Evolutionary conservation across 2,888 invertebrate genomes (phyloP).

Genomic region (Podabrus alpinus): DNA sequence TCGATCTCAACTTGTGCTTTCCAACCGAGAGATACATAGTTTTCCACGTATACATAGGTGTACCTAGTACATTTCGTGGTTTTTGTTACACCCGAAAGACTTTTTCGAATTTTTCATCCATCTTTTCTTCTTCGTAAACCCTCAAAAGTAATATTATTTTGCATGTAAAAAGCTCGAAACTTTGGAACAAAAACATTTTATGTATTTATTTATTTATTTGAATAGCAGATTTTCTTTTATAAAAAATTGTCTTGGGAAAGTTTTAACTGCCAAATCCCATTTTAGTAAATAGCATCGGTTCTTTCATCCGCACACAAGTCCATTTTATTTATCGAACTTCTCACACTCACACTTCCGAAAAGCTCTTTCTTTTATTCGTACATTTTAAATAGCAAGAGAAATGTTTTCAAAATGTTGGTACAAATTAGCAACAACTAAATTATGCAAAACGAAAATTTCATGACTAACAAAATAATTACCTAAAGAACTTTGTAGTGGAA

Average conservation of each 20-base stretch:
- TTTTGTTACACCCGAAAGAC: no score
- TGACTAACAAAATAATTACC: slow-evolving; percentile 5
- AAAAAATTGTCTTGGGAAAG: background rate
- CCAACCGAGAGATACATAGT: no score
- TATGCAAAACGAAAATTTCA: background rate
- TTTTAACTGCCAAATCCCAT: background rate
- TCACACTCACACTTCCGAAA: background rate
- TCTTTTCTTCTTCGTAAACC: background rate
- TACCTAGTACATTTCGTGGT: no score
- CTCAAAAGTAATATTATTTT: background rate
- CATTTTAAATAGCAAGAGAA: background rate
- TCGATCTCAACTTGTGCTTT: background rate
- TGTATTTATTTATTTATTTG: background rate
- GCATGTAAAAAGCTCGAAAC: background rate
- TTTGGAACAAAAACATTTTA: background rate
- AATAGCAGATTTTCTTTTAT: background rate
- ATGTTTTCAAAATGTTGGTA: background rate
- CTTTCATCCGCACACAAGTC: background rate
- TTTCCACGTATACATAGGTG: no score
- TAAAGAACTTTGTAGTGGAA: background rate
- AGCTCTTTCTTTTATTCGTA: background rate
- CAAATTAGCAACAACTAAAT: background rate
- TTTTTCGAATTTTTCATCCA: background rate
- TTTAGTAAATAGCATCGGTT: background rate
- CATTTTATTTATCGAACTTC: background rate